Conservation (phyloP, 2,113 vertebrate species). For the Parotia lawesii region DNA sequence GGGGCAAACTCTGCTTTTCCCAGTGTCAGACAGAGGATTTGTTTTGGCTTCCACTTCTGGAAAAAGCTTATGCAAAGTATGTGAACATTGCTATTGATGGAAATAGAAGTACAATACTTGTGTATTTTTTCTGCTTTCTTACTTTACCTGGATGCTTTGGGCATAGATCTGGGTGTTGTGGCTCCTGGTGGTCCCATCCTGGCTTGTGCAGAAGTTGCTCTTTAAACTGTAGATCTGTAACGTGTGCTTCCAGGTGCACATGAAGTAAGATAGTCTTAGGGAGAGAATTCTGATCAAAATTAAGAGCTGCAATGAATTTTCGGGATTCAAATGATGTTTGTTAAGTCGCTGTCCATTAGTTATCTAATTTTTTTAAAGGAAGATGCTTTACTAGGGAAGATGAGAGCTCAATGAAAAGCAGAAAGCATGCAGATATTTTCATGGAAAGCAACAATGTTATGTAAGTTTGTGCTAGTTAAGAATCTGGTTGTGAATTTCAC, state of each 20-base stretch:
- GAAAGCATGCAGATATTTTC: not conserved
- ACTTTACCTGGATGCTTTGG: not conserved
- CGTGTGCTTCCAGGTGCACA: not conserved
- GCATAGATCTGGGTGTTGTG: not conserved
- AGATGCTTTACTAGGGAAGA: not conserved
- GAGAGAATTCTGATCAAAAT: not conserved
- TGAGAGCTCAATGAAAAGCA: not conserved
- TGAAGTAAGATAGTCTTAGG: not conserved
- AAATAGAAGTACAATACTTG: not conserved
- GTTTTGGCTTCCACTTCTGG: constrained; percentile 92
- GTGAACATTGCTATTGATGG: not conserved
- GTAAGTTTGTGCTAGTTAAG: not conserved
- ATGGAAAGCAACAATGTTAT: not conserved
- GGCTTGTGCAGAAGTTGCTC: not conserved
- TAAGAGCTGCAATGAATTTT: not conserved
- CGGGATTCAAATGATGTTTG: not conserved
- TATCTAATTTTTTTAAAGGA: not conserved
- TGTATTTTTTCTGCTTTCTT: not conserved
- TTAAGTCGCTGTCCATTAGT: not conserved
- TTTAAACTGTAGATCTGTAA: not conserved
- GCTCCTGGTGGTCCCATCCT: not conserved
- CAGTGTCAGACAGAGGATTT: constrained; percentile 83
- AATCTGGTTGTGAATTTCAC: not conserved
- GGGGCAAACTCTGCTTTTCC: constrained; percentile 89
- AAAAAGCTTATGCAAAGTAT: constrained; percentile 97